Percentiles rank a stretch among this genome's conserved stretches.
These are phyloP conservation scores for Spinibarbus caldwelli DNA, from an alignment of 2,797 vertebrate genomes.

Conservation along the genomic window DNA sequence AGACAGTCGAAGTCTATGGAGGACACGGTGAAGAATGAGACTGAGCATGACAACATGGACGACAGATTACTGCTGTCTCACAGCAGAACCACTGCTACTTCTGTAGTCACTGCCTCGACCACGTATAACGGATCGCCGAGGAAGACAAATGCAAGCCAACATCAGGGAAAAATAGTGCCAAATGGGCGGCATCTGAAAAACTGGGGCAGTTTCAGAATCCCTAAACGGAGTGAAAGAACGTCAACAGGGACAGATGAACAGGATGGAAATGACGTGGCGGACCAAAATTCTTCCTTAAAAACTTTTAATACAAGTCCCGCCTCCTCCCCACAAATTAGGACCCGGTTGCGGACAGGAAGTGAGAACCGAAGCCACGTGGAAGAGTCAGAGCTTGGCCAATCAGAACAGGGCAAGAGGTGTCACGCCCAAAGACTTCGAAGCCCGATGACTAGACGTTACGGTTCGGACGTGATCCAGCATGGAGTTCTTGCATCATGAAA, in stretches of 20 bases:
- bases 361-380: slow-evolving; percentile 83
- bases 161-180: slow-evolving; percentile 75
- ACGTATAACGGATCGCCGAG: slow-evolving; percentile 80
- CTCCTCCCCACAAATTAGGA: slow-evolving; percentile 74
- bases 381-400: slow-evolving; percentile 81
- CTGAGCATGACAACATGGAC: slow-evolving; percentile 16
- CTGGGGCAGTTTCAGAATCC: slow-evolving; percentile 98
- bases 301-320: slow-evolving; percentile 57
- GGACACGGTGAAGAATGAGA: slow-evolving; percentile 80
- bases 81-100: slow-evolving; percentile 69
- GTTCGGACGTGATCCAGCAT: slow-evolving; percentile 88
- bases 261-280: slow-evolving; percentile 61
- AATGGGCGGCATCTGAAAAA: slow-evolving; percentile 82
- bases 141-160: slow-evolving; percentile 72
- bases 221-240: slow-evolving; percentile 87
- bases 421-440: slow-evolving; percentile 82
- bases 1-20: slow-evolving; percentile 78
- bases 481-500: slow-evolving; percentile 94
- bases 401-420: slow-evolving; percentile 79
- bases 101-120: slow-evolving; percentile 67
- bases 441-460: slow-evolving; percentile 82
- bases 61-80: slow-evolving; percentile 69
- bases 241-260: slow-evolving; percentile 64
- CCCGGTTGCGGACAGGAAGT: slow-evolving; percentile 76
- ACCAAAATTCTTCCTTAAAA: slow-evolving; percentile 49